These are phyloP conservation scores for Amphiprion ocellaris DNA, from an alignment of 2,113 vertebrate genomes.

Conservation along the genomic window DNA sequence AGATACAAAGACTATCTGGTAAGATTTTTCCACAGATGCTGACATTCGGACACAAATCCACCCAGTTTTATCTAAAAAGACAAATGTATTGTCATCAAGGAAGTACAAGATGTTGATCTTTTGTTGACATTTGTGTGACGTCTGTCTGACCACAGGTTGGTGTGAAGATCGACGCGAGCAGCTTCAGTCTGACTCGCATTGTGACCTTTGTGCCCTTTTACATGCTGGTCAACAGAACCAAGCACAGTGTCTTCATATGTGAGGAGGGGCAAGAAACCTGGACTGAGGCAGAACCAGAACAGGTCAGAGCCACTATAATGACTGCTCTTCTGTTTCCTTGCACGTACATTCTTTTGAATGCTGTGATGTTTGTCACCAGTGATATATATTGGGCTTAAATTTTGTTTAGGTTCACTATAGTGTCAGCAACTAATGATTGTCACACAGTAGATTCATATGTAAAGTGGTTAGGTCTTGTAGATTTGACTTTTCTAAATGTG, in stretches of 20 bases:
- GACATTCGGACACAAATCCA: not conserved
- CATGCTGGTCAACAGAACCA: slow-evolving; percentile 95
- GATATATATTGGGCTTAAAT: not conserved
- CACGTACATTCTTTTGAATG: not conserved
- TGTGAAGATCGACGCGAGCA: slow-evolving; percentile 94
- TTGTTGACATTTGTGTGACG: slow-evolving; percentile 8
- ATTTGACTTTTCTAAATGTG: not conserved
- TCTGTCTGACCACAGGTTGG: slow-evolving; percentile 87
- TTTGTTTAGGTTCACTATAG: not conserved
- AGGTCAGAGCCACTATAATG: slow-evolving; percentile 77
- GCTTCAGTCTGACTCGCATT: slow-evolving; percentile 97
- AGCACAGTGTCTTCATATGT: slow-evolving; percentile 87
- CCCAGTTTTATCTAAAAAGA: not conserved
- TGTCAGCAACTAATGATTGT: too few species aligned
- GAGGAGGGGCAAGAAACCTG: slow-evolving; percentile 90
- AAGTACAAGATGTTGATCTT: not conserved
- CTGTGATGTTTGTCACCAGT: not conserved
- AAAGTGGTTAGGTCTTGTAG: not conserved
- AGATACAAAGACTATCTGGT: slow-evolving; percentile 92
- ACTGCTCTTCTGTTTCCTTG: not conserved
- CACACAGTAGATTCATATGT: too few species aligned
- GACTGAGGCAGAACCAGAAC: slow-evolving; percentile 88
- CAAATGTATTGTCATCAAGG: not conserved
- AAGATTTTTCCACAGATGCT: slow-evolving; percentile 44
- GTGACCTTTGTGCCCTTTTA: slow-evolving; percentile 97